Evolutionary conservation across 1,140 invertebrate species (phyloP), one percentile per base, ranked within the genome.

Genomic region (Sesamia nonagrioides): DNA sequence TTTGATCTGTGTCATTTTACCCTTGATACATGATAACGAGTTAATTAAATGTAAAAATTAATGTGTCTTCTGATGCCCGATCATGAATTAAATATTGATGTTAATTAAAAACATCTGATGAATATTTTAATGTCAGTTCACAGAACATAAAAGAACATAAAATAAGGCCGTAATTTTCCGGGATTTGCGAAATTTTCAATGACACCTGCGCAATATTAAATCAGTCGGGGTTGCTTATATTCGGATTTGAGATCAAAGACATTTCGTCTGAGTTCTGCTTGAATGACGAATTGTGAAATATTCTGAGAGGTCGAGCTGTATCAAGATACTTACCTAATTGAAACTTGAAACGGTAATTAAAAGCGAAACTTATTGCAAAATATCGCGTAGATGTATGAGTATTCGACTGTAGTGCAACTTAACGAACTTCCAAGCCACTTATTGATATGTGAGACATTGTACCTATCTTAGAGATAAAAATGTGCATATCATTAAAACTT

Each of bases 271-370:
- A 56, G 66, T 69, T 71, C 17, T 54, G 66, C 76, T 78, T 78
- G 66, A 71, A 56, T 60, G 76, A 37, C 48, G 13, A 7, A 60
- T 78, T 71, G 60, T 35, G 76, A 78, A 78, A 78, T 56, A 33
- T 77, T 69, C 3, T 9, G 5, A 18, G 48, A 77, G 75, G 74
- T 76, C 74, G 45, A 35, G 11, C n/a, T 60, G 76, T 71, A 48
- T 45, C 52, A 35, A 60, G 48, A 78, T 78, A 77, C 52, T 6
- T 40, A n/a, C n/a, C 45, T 71, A 78, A 60, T 78, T 78, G 76
- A 42, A 78, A 71, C 45, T 68, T 60, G 63, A 69, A 56, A 60
- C 76, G 37, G 33, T 78, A 54, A 77, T 77, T 77, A 56, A 40
- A 60, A 15, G 18, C 52, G 54, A 60, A 27, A 8, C 54, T 74